These are phyloP conservation scores for Homarus gammarus DNA, from an alignment of 2,888 invertebrate genomes.

Conservation along the genomic window DNA sequence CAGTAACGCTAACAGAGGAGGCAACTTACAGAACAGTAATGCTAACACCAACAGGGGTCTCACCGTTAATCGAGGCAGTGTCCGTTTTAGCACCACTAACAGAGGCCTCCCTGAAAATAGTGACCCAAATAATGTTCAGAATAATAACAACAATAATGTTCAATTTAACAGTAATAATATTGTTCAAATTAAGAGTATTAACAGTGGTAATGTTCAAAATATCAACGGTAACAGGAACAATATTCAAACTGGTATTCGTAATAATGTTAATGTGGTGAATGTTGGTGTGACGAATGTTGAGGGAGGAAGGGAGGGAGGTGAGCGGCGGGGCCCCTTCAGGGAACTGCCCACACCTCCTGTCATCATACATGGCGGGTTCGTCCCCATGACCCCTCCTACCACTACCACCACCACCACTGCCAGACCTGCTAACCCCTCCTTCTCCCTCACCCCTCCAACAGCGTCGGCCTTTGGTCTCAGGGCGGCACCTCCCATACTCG, in stretches of 20 bases:
- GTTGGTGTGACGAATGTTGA: neutral
- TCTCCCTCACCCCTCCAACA: slow-evolving; percentile 10
- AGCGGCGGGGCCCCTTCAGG: neutral
- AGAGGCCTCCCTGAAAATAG: neutral
- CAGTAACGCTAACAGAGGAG: too few relatives aligned
- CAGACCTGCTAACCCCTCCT: slow-evolving; percentile 6
- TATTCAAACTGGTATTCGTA: neutral
- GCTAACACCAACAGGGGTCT: neutral
- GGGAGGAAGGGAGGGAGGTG: neutral
- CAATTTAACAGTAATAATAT: neutral
- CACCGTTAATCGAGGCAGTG: neutral
- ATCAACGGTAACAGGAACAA: neutral
- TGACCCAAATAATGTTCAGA: neutral
- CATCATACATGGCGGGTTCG: slow-evolving; percentile 29
- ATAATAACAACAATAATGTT: neutral
- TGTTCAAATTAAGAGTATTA: neutral
- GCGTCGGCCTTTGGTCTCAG: neutral
- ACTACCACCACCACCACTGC: too few relatives aligned
- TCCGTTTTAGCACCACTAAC: neutral
- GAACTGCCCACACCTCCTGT: slow-evolving; percentile 25
- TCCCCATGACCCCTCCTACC: slow-evolving; percentile 18
- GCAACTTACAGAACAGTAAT: neutral
- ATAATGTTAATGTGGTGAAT: neutral
- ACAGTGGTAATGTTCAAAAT: neutral
- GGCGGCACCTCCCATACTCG: neutral